These are phyloP conservation scores for Nysson spinosus DNA, from an alignment of 2,888 invertebrate genomes.

Conservation along the genomic window DNA sequence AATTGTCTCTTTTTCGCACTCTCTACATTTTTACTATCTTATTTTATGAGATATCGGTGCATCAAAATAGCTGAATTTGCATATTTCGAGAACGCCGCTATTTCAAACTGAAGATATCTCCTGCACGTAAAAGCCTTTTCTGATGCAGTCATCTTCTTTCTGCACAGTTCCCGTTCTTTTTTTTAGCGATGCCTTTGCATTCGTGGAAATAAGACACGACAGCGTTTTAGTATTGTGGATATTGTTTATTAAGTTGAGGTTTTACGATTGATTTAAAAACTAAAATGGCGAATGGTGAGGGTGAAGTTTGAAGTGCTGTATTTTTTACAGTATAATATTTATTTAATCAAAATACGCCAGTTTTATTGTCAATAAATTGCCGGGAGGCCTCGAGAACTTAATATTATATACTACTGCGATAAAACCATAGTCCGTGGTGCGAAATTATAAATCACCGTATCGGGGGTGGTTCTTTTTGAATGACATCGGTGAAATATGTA, in stretches of 20 bases:
- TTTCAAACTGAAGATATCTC: constrained; percentile 1
- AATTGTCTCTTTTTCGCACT: constrained; percentile 1
- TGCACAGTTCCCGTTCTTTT: neutral
- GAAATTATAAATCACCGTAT: constrained; percentile 1
- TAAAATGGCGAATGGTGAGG: too few relatives aligned
- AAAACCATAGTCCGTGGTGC: neutral
- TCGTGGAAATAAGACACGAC: too few relatives aligned
- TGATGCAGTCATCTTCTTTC: neutral
- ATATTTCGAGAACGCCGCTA: neutral
- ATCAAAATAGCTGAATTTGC: constrained; percentile 8
- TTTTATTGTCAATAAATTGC: too few relatives aligned
- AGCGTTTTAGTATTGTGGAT: too few relatives aligned
- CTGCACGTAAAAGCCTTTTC: neutral
- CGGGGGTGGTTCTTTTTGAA: neutral
- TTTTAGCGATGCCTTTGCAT: too few relatives aligned
- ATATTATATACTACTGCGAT: too few relatives aligned
- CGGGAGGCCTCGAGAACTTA: too few relatives aligned
- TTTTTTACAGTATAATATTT: too few relatives aligned
- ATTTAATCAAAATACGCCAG: too few relatives aligned
- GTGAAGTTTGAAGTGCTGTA: too few relatives aligned
- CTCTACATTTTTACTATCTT: neutral
- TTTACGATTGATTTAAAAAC: too few relatives aligned
- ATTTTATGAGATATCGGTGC: neutral
- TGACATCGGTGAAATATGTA: neutral
- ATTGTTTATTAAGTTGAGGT: too few relatives aligned